Conservation (phyloP, 2,888 invertebrate genomes). For the Dicyrtoma fusca region DNA sequence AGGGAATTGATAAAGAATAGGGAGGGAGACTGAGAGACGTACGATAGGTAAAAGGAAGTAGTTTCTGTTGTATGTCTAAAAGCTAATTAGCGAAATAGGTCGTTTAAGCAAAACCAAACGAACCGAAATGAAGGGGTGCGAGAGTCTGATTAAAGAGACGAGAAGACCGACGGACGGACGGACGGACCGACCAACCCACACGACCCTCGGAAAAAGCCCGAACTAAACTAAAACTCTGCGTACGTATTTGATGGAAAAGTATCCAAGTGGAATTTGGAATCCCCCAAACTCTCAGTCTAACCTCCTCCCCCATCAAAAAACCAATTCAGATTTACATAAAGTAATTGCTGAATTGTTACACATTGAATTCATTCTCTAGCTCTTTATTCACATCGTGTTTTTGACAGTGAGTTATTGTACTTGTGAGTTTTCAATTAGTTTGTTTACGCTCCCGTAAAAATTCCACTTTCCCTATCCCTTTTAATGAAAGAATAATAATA, state of each 20-base stretch:
- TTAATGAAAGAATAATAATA: constrained; percentile 57
- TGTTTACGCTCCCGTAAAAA: constrained; percentile 57
- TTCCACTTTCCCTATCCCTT: constrained; percentile 50
- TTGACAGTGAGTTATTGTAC: constrained; percentile 57
- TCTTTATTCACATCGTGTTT: constrained; percentile 54
- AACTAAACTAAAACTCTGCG: not conserved
- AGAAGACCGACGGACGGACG: not conserved
- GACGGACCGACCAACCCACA: too few species aligned
- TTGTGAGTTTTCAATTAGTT: constrained; percentile 57
- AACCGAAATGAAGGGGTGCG: constrained; percentile 43
- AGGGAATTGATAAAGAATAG: constrained; percentile 35
- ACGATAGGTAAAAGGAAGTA: constrained; percentile 38
- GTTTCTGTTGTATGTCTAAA: constrained; percentile 43
- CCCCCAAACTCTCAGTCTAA: constrained; percentile 21
- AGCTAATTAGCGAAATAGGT: constrained; percentile 49
- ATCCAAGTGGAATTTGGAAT: constrained; percentile 24
- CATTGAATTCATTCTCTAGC: constrained; percentile 49
- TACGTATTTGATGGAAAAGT: constrained; percentile 14
- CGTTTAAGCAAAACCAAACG: constrained; percentile 45
- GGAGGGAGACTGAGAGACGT: constrained; percentile 3
- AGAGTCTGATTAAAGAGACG: constrained; percentile 44
- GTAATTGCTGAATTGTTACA: constrained; percentile 56
- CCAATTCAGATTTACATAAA: constrained; percentile 55
- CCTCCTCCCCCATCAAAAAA: constrained; percentile 41
- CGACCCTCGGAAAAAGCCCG: not conserved